A percentile compares a stretch with the other conserved stretches of the same genome.
These are phyloP conservation scores for Oceanodroma tethys DNA, from an alignment of 2,113 vertebrate genomes.

Conservation along the genomic window DNA sequence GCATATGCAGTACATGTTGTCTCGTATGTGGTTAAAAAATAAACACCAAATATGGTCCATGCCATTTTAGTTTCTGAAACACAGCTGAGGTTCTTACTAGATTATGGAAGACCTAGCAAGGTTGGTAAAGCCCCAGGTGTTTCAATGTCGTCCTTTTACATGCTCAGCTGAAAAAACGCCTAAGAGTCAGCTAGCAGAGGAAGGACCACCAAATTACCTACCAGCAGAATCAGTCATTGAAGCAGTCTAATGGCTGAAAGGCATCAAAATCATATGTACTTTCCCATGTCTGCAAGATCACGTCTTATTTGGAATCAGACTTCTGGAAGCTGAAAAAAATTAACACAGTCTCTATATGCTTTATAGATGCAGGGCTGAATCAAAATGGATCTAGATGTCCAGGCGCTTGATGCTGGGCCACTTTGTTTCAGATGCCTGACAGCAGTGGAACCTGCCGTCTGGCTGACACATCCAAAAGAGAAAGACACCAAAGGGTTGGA, in stretches of 20 bases:
- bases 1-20: background rate
- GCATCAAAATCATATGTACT: background rate
- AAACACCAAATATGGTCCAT: background rate
- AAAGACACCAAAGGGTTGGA: background rate
- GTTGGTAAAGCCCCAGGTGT: accelerated
- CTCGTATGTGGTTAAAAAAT: background rate
- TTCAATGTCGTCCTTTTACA: background rate
- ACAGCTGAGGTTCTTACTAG: background rate
- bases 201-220: background rate
- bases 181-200: background rate
- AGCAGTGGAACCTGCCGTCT: background rate
- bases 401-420: background rate
- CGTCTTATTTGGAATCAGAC: background rate
- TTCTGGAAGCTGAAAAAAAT: background rate
- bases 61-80: background rate
- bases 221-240: background rate
- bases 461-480: background rate
- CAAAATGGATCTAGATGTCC: background rate
- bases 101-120: background rate
- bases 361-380: background rate
- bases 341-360: background rate
- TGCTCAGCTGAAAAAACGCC: background rate
- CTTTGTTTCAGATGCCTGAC: background rate
- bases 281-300: background rate
- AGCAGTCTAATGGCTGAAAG: background rate